phyloP scores from a whole-genome alignment of 1,140 invertebrate species.

The Asobara japonica region DNA sequence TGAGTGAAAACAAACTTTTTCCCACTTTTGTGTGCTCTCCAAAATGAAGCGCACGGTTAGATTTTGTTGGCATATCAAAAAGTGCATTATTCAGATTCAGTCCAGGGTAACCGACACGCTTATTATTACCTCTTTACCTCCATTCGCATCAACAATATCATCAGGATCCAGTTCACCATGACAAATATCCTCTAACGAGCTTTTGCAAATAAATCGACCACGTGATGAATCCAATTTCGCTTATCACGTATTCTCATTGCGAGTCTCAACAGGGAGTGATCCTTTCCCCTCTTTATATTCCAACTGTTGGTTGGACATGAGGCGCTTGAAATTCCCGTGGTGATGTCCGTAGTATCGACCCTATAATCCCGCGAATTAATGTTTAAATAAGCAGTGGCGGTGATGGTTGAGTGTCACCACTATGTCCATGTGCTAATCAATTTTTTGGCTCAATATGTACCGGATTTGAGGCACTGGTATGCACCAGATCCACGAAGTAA shows the following conservation, averaged over 20 bases:
- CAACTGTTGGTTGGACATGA: not conserved
- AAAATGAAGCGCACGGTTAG: no score
- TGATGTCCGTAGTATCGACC: constrained; percentile 28
- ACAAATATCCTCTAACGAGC: constrained; percentile 29
- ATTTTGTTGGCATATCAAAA: not conserved
- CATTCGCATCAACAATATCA: not conserved
- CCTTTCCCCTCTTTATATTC: not conserved
- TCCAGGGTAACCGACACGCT: no score
- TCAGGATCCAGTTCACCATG: constrained; percentile 27
- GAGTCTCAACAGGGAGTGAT: not conserved
- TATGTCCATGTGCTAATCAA: not conserved
- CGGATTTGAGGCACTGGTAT: not conserved
- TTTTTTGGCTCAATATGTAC: not conserved
- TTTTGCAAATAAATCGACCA: constrained; percentile 29
- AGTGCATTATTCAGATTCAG: not conserved
- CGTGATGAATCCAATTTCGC: constrained; percentile 40
- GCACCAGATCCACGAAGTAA: no score
- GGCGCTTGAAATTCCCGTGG: constrained; percentile 15
- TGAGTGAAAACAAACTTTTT: no score
- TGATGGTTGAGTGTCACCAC: not conserved
- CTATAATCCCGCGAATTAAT: not conserved
- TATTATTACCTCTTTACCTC: not conserved
- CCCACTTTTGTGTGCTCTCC: no score
- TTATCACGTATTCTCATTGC: constrained; percentile 30
- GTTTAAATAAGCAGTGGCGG: not conserved